These are phyloP conservation scores for Caenorhabditis sp. DNA, from an alignment of 2,888 invertebrate species.

Conservation along the genomic window DNA sequence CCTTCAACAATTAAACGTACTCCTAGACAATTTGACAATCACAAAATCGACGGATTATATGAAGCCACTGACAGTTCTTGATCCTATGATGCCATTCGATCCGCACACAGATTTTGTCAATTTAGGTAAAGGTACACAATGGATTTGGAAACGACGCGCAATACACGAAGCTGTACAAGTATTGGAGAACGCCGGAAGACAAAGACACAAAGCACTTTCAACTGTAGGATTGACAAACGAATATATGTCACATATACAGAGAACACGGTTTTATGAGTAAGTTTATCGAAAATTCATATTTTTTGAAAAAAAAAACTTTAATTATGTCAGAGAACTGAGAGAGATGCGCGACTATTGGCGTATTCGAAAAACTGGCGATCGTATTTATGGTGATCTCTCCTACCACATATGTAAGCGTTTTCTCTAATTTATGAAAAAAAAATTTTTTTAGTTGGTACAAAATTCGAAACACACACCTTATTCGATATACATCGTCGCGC, in stretches of 20 bases:
- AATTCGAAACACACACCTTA: conserved; percentile 44
- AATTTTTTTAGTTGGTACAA: conserved; percentile 50
- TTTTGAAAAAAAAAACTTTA: neutral
- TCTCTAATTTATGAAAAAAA: conserved; percentile 5
- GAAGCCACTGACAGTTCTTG: conserved; percentile 46
- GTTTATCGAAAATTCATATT: conserved; percentile 5
- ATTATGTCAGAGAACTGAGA: conserved; percentile 50
- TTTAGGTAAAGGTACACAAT: conserved; percentile 52
- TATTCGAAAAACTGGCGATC: conserved; percentile 58
- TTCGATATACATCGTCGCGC: conserved; percentile 51
- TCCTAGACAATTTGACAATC: conserved; percentile 61
- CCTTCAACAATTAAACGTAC: conserved; percentile 62
- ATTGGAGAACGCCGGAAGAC: conserved; percentile 9
- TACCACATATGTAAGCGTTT: conserved; percentile 59
- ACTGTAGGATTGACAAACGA: conserved; percentile 30
- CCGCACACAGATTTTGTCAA: conserved; percentile 26
- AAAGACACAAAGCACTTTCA: conserved; percentile 16
- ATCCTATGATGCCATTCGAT: conserved; percentile 35
- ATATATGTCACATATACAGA: conserved; percentile 33
- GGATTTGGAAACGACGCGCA: conserved; percentile 58
- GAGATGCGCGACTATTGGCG: conserved; percentile 65
- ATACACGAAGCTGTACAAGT: neutral
- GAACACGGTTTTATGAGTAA: conserved; percentile 51
- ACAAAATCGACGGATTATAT: conserved; percentile 55
- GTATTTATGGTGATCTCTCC: conserved; percentile 65